phyloP scores from a whole-genome alignment of 2,888 invertebrate species.

The Notocelia uddmanniana region DNA sequence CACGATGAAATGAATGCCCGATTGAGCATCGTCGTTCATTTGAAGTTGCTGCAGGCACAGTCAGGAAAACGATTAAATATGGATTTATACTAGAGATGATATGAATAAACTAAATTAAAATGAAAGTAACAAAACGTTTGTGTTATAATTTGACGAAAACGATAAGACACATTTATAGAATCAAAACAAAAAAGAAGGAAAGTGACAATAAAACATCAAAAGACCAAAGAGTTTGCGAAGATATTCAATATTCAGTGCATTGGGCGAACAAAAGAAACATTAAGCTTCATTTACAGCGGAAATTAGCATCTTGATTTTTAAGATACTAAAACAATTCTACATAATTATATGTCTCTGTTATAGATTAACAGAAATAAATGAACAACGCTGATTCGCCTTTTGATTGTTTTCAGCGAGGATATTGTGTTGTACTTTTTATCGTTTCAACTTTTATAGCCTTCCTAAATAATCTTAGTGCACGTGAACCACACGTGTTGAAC shows the following conservation, averaged over 20 bases:
- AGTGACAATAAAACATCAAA: constrained; percentile 8
- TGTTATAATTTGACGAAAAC: neutral
- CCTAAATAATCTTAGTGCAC: neutral
- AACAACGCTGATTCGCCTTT: neutral
- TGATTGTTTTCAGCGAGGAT: neutral
- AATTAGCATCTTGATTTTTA: neutral
- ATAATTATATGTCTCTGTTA: neutral
- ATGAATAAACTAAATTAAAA: constrained; percentile 12
- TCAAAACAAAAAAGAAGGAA: constrained; percentile 21
- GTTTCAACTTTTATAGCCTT: constrained; percentile 2
- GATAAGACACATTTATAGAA: neutral
- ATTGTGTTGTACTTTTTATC: neutral
- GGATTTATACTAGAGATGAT: neutral
- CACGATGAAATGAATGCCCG: constrained; percentile 91
- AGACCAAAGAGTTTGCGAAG: constrained; percentile 4
- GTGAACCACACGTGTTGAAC: constrained; percentile 2
- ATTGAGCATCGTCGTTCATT: constrained; percentile 89
- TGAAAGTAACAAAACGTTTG: neutral
- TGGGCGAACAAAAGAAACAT: constrained; percentile 37
- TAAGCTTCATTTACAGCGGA: constrained; percentile 35
- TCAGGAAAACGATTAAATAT: constrained; percentile 1
- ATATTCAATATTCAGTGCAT: constrained; percentile 29
- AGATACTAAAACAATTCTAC: neutral
- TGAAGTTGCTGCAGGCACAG: constrained; percentile 73
- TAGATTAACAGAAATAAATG: neutral